Evolutionary conservation across 2,888 invertebrate genomes (phyloP).

Genomic region (Diplolepis rosae): DNA sequence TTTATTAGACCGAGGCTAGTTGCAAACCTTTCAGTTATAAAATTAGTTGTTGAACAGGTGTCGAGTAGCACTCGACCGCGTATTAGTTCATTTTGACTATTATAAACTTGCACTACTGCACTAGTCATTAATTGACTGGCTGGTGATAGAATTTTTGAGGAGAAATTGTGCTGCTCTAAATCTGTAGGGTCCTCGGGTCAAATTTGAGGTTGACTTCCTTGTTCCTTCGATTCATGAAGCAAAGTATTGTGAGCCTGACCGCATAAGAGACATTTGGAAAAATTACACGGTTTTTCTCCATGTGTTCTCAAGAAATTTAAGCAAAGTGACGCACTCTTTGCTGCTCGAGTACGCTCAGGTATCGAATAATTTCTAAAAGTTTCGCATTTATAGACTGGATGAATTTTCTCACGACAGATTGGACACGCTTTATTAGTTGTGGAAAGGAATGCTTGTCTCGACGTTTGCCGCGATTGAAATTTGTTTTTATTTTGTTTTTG

Average conservation of each 20-base stretch:
- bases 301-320: conserved; percentile 34
- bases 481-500: background rate
- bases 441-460: conserved; percentile 1
- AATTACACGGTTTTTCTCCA: background rate
- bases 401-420: conserved; percentile 25
- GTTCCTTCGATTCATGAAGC: background rate
- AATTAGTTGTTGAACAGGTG: no score
- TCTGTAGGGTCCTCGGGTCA: no score
- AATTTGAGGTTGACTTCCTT: no score
- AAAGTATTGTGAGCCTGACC: background rate
- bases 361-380: conserved; percentile 11
- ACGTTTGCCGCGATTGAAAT: background rate
- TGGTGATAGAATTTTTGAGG: background rate
- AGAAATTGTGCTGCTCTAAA: background rate
- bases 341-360: background rate
- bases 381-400: conserved; percentile 34
- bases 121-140: no score
- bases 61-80: conserved; percentile 36
- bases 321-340: conserved; percentile 24
- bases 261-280: background rate
- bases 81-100: conserved; percentile 3
- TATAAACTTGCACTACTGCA: conserved; percentile 4
- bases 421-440: conserved; percentile 12
- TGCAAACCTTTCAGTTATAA: conserved; percentile 43
- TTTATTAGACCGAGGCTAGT: conserved; percentile 32